Evolutionary conservation across 2,888 invertebrate genomes (phyloP).

Genomic region (Melanchra persicariae): DNA sequence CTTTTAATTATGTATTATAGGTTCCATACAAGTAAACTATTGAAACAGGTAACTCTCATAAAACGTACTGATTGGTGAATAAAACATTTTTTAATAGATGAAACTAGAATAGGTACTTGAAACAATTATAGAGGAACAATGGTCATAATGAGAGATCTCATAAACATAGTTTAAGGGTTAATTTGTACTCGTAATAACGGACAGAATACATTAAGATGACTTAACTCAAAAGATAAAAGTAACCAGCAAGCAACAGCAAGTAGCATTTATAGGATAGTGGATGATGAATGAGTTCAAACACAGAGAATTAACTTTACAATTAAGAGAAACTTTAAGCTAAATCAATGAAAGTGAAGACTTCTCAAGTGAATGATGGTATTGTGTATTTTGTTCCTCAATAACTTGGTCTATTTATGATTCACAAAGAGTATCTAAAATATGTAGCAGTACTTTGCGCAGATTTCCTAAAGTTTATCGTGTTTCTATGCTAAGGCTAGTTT

Average conservation of each 20-base stretch:
- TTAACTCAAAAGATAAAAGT: conserved; percentile 38
- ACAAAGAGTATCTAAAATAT: not conserved
- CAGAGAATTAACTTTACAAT: conserved; percentile 18
- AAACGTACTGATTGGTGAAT: too few species aligned
- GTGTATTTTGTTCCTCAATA: not conserved
- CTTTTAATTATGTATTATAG: not conserved
- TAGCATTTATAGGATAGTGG: conserved; percentile 15
- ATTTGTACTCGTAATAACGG: conserved; percentile 17
- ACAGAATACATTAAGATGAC: conserved; percentile 40
- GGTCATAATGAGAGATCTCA: conserved; percentile 1
- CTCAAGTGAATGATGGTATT: conserved; percentile 6
- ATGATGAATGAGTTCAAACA: conserved; percentile 30
- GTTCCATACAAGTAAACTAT: not conserved
- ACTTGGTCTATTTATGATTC: not conserved
- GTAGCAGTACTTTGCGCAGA: conserved; percentile 28
- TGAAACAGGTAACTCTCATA: too few species aligned
- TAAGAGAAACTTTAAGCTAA: conserved; percentile 2
- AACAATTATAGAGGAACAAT: conserved; percentile 6
- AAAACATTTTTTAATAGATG: not conserved
- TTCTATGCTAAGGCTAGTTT: conserved; percentile 28
- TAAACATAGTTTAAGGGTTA: conserved; percentile 25
- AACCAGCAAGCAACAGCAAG: conserved; percentile 15
- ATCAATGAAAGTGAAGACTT: not conserved
- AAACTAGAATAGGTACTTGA: not conserved
- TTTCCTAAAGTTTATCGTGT: conserved; percentile 35